phyloP scores from a whole-genome alignment of 2,797 vertebrate genomes.

The Aulostomus chinensis region DNA sequence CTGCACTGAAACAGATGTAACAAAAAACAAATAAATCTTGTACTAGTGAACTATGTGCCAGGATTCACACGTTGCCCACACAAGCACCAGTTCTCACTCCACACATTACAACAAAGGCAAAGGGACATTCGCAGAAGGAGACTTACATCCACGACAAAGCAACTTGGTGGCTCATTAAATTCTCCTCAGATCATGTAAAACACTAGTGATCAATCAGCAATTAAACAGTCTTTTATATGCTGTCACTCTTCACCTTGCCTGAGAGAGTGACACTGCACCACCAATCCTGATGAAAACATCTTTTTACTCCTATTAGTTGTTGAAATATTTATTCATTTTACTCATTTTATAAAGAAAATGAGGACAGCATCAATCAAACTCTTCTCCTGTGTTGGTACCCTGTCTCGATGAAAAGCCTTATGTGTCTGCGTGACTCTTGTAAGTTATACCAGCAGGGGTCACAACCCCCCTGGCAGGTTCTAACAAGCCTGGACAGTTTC shows the following conservation, averaged over 20 bases:
- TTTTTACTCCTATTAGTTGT: slow-evolving; percentile 6
- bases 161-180: slow-evolving; percentile 47
- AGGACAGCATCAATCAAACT: slow-evolving; percentile 48
- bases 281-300: slow-evolving; percentile 21
- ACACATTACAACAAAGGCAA: slow-evolving; percentile 31
- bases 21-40: too few relatives aligned
- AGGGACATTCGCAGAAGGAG: slow-evolving; percentile 18
- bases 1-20: too few relatives aligned
- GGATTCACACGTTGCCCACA: neutral
- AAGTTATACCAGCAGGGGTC: too few relatives aligned
- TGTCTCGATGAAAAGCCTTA: too few relatives aligned
- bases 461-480: too few relatives aligned
- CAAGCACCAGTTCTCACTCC: slow-evolving; percentile 2
- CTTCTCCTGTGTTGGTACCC: too few relatives aligned
- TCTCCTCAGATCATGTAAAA: slow-evolving; percentile 51
- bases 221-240: slow-evolving; percentile 71
- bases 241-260: slow-evolving; percentile 61
- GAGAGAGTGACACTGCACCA: slow-evolving; percentile 54
- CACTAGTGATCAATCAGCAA: slow-evolving; percentile 70
- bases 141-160: slow-evolving; percentile 18
- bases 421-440: too few relatives aligned
- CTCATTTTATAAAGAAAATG: slow-evolving; percentile 25
- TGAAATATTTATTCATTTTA: slow-evolving; percentile 28
- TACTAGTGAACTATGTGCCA: too few relatives aligned
- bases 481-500: too few relatives aligned